Percentiles rank a stretch among this genome's conserved stretches.
Conservation (phyloP, 1,140 invertebrate species). For the Phthorimaea operculella region DNA sequence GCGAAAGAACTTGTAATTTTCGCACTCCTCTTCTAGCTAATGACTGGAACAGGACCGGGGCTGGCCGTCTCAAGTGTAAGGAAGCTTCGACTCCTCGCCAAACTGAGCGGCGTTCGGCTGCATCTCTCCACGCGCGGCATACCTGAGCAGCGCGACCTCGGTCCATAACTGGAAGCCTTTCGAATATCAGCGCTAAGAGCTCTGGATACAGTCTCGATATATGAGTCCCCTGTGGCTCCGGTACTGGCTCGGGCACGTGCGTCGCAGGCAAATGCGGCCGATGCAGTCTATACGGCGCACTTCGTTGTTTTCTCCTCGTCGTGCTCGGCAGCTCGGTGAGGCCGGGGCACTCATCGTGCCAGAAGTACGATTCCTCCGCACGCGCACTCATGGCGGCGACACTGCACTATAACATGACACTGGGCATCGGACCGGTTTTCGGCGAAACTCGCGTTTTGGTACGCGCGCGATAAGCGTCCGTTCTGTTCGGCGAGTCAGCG, state of each 20-base stretch:
- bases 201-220: slow-evolving; percentile 92
- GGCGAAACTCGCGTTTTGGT: slow-evolving; percentile 40
- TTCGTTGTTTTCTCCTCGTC: slow-evolving; percentile 61
- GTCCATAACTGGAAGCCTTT: slow-evolving; percentile 88
- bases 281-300: slow-evolving; percentile 68
- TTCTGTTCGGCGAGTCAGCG: slow-evolving; percentile 40
- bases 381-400: slow-evolving; percentile 59
- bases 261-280: slow-evolving; percentile 66
- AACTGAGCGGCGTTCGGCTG: slow-evolving; percentile 90
- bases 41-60: slow-evolving; percentile 85
- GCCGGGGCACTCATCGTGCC: slow-evolving; percentile 57
- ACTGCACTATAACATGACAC: slow-evolving; percentile 60
- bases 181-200: slow-evolving; percentile 91
- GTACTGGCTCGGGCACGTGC: slow-evolving; percentile 49
- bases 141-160: slow-evolving; percentile 91
- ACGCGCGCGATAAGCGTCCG: slow-evolving; percentile 53
- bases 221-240: slow-evolving; percentile 74
- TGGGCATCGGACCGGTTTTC: slow-evolving; percentile 49
- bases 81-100: slow-evolving; percentile 94
- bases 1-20: slow-evolving; percentile 88
- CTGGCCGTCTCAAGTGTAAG: slow-evolving; percentile 85
- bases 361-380: slow-evolving; percentile 58
- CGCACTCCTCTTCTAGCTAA: slow-evolving; percentile 88
- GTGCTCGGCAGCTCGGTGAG: slow-evolving; percentile 52
- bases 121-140: slow-evolving; percentile 89